Evolutionary conservation across 2,113 vertebrate species (phyloP).

Genomic region (Hippocampus comes): DNA sequence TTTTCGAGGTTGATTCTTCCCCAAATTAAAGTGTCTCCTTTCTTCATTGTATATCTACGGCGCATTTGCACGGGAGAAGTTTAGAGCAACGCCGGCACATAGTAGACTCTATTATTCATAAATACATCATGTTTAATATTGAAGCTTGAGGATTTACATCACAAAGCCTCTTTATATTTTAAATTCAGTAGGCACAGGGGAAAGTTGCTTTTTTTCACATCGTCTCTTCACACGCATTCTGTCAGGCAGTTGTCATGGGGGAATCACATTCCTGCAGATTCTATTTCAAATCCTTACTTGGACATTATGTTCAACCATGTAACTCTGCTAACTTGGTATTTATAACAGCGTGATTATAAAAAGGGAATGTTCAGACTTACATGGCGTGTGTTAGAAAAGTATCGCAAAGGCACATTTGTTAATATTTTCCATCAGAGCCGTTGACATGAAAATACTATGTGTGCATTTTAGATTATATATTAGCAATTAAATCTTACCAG

Average conservation of each 20-base stretch:
- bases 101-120: background rate
- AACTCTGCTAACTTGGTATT: background rate
- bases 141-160: slow-evolving; percentile 12
- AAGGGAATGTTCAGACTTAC: too few relatives aligned
- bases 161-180: slow-evolving; percentile 17
- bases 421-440: too few relatives aligned
- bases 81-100: background rate
- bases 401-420: too few relatives aligned
- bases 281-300: background rate
- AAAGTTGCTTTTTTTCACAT: slow-evolving; percentile 18
- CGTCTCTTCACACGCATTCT: slow-evolving; percentile 12
- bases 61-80: slow-evolving; percentile 34
- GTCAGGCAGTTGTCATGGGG: background rate
- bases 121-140: background rate
- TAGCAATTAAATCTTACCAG: too few relatives aligned
- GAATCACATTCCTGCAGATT: background rate
- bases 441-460: too few relatives aligned
- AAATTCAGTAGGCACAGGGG: slow-evolving; percentile 4
- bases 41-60: slow-evolving; percentile 94
- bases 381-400: too few relatives aligned
- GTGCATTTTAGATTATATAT: too few relatives aligned
- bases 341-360: background rate
- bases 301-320: background rate
- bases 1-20: slow-evolving; percentile 87
- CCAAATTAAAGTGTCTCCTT: slow-evolving; percentile 84